Evolutionary conservation across 2,888 invertebrate species (phyloP).

Genomic region (Netelia fuscicornis): DNA sequence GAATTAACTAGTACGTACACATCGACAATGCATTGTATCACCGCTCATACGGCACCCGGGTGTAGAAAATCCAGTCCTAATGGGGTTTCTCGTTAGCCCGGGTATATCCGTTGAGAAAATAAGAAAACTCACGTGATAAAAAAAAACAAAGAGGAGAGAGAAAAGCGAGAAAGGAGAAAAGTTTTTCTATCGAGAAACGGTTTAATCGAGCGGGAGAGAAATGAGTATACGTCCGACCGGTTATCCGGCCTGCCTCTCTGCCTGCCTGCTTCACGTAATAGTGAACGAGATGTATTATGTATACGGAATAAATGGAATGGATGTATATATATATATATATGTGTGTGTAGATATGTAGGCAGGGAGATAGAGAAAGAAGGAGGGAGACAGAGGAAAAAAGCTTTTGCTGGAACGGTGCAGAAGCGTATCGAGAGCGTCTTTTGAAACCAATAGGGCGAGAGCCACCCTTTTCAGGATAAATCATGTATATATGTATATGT

Average conservation of each 20-base stretch:
- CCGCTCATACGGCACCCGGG: neutral
- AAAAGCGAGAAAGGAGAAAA: conserved; percentile 47
- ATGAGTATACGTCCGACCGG: conserved; percentile 79
- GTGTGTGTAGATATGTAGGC: conserved; percentile 6
- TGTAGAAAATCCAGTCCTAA: conserved; percentile 4
- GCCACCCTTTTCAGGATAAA: conserved; percentile 74
- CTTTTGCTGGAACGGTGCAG: conserved; percentile 68
- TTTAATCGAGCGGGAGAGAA: conserved; percentile 80
- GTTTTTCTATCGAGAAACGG: conserved; percentile 71
- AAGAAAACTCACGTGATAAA: conserved; percentile 36
- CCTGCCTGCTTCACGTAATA: conserved; percentile 68
- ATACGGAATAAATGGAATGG: conserved; percentile 81
- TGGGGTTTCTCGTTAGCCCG: conserved; percentile 58
- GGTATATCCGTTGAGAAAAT: conserved; percentile 28
- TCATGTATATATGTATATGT: conserved; percentile 19
- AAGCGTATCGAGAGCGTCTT: conserved; percentile 77
- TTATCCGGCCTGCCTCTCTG: conserved; percentile 72
- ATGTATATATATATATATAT: conserved; percentile 3
- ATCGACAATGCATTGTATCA: conserved; percentile 26
- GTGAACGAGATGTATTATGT: conserved; percentile 81
- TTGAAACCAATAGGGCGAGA: conserved; percentile 81
- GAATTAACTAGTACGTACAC: conserved; percentile 29
- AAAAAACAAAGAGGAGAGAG: conserved; percentile 32
- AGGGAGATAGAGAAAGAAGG: conserved; percentile 58
- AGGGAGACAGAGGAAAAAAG: conserved; percentile 32